These are phyloP conservation scores for Pheosia gnoma DNA, from an alignment of 2,888 invertebrate genomes.

Conservation along the genomic window DNA sequence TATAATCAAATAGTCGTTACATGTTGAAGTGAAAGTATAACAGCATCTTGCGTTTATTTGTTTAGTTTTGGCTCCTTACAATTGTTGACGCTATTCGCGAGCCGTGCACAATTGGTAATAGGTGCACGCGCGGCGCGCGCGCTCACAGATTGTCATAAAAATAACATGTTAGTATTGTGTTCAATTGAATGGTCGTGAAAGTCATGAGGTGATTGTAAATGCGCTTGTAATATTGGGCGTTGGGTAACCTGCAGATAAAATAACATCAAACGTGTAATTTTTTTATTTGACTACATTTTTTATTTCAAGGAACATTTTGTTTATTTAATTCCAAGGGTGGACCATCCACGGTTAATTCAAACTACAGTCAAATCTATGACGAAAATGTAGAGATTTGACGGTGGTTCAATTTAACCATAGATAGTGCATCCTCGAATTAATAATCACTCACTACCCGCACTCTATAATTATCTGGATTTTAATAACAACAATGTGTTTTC, in stretches of 20 bases:
- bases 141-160: conserved; percentile 20
- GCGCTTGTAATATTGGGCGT: background rate
- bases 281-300: background rate
- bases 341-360: no score
- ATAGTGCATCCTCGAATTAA: no score
- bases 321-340: no score
- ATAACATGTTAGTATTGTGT: conserved; percentile 3
- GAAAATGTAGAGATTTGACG: no score
- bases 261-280: background rate
- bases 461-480: no score
- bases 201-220: conserved; percentile 1
- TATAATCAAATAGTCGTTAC: background rate
- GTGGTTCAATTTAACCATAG: no score
- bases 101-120: conserved; percentile 31
- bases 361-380: no score
- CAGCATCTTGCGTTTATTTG: conserved; percentile 31
- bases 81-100: conserved; percentile 9
- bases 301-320: no score
- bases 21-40: conserved; percentile 39
- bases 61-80: conserved; percentile 17
- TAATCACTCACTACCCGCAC: no score
- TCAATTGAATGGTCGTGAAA: conserved; percentile 21
- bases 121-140: conserved; percentile 25
- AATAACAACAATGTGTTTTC: no score
- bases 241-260: background rate